Conservation (phyloP, 2,797 vertebrate genomes). For the Lacerta viridis region DNA sequence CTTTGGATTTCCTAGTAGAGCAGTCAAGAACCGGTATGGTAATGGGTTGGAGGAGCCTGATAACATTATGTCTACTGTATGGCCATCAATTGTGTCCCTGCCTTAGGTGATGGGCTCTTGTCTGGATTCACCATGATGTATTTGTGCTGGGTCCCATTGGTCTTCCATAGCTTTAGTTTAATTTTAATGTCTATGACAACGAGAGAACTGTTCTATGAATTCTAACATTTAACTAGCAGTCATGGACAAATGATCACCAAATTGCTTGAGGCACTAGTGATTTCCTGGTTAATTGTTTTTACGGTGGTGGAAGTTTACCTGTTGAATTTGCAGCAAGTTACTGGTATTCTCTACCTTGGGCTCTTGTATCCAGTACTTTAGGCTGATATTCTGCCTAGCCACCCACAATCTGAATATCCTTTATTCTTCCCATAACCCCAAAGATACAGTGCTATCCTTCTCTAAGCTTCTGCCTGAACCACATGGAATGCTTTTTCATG, state of each 20-base stretch:
- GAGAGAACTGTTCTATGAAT: neutral
- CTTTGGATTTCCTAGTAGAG: neutral
- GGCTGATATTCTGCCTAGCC: neutral
- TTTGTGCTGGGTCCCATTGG: neutral
- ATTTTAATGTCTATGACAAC: neutral
- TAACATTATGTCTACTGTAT: neutral
- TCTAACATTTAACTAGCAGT: neutral
- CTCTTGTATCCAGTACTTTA: neutral
- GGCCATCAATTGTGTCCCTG: neutral
- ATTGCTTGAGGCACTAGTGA: neutral
- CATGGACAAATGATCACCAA: neutral
- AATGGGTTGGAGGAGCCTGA: neutral
- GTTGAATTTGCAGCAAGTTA: neutral
- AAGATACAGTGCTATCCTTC: neutral
- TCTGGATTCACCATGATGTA: neutral
- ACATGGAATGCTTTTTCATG: neutral
- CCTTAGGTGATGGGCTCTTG: neutral
- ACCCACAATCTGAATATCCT: neutral
- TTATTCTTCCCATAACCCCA: neutral
- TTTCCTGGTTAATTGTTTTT: neutral
- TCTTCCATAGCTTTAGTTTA: neutral
- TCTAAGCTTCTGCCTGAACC: neutral
- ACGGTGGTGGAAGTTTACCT: neutral
- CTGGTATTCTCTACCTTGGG: neutral
- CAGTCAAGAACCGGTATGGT: neutral